phyloP scores from a whole-genome alignment of 2,797 vertebrate species.

The Leptodactylus fallax region DNA sequence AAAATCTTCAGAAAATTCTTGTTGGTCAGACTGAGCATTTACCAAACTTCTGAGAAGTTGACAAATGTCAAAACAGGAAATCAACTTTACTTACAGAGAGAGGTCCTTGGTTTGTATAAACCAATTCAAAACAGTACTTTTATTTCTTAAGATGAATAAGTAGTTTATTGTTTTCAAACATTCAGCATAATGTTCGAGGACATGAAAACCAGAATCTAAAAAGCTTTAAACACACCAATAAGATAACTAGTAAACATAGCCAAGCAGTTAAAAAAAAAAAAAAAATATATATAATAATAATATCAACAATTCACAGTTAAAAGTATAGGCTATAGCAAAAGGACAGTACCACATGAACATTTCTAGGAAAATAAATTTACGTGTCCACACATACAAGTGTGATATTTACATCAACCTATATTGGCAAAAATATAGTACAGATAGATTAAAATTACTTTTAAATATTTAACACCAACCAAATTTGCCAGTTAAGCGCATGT shows the following conservation, averaged over 20 bases:
- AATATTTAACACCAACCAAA: not conserved
- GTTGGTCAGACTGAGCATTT: no score
- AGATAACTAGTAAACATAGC: conserved; percentile 34
- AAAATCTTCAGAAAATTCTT: no score
- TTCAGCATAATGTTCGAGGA: conserved; percentile 34
- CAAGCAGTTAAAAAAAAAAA: conserved; percentile 27
- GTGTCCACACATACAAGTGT: conserved; percentile 2
- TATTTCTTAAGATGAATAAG: not conserved
- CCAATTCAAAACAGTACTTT: conserved; percentile 42
- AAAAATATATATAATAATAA: not conserved
- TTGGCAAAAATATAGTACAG: conserved; percentile 40
- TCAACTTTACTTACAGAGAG: conserved; percentile 41
- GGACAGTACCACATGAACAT: conserved; percentile 38
- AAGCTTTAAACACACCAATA: conserved; percentile 8
- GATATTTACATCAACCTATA: conserved; percentile 49
- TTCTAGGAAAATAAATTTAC: conserved; percentile 29
- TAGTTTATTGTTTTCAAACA: conserved; percentile 56
- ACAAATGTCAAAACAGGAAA: not conserved
- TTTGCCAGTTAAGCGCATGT: not conserved
- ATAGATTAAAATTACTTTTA: not conserved
- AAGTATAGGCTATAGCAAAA: conserved; percentile 10
- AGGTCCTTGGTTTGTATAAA: conserved; percentile 23
- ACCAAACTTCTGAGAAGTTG: no score
- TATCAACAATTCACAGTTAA: conserved; percentile 48
- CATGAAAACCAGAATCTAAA: conserved; percentile 46